Evolutionary conservation across 2,113 vertebrate genomes (phyloP).

Genomic region (Eonycteris spelaea): DNA sequence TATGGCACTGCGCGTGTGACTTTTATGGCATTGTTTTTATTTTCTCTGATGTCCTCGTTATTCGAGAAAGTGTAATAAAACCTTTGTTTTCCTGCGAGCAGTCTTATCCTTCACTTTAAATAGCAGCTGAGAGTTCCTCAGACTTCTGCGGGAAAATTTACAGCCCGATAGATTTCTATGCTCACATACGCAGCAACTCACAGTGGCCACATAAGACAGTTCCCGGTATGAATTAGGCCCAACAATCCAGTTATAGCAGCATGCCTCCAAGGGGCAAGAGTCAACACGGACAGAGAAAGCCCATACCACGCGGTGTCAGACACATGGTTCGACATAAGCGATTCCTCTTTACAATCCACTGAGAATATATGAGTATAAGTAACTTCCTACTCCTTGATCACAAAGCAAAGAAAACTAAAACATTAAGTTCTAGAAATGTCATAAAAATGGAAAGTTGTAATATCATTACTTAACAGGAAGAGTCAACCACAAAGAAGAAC

Average conservation of each 20-base stretch:
- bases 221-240: neutral
- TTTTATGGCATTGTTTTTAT: neutral
- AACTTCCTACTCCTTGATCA: neutral
- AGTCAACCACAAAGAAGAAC: neutral
- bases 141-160: conserved; percentile 33
- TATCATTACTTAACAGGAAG: neutral
- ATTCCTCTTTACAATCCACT: neutral
- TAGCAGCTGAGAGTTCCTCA: neutral
- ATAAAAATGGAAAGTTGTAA: neutral
- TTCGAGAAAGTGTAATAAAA: conserved; percentile 25
- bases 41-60: neutral
- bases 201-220: neutral
- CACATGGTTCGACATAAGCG: neutral
- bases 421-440: neutral
- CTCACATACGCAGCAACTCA: neutral
- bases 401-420: neutral
- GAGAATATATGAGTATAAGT: neutral
- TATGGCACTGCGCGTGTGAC: neutral
- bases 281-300: neutral
- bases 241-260: neutral
- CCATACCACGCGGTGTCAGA: neutral
- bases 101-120: neutral
- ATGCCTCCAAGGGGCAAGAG: neutral
- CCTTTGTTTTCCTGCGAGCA: conserved; percentile 4
- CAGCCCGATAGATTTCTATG: neutral